A percentile compares a stretch with the other conserved stretches of the same genome.
phyloP scores from a whole-genome alignment of 2,113 vertebrate species.

The Eurypyga helias region DNA sequence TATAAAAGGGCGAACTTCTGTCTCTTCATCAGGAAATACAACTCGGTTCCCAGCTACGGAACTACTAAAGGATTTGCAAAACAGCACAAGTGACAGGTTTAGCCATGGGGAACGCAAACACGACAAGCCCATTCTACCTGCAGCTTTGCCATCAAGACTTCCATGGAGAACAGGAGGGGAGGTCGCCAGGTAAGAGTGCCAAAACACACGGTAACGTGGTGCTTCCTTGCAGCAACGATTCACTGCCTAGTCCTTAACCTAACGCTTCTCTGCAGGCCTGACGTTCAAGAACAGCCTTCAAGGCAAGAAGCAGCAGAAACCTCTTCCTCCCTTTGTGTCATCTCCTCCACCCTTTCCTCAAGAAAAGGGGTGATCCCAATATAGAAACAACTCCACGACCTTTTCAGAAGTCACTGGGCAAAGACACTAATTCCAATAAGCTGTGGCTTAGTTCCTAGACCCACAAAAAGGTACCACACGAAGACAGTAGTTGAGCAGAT shows the following conservation, averaged over 20 bases:
- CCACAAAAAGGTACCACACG: not conserved
- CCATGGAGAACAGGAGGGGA: not conserved
- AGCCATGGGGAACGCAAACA: not conserved
- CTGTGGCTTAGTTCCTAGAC: not conserved
- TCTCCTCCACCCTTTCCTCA: not conserved
- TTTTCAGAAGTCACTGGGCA: not conserved
- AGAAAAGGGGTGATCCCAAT: not conserved
- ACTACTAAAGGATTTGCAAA: not conserved
- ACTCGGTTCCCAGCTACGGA: not conserved
- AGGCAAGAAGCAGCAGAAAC: not conserved
- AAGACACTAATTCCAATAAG: not conserved
- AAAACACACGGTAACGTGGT: rapidly evolving
- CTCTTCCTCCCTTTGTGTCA: not conserved
- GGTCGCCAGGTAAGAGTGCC: not conserved
- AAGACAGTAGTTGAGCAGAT: not conserved
- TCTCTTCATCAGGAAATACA: not conserved
- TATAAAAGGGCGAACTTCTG: not conserved
- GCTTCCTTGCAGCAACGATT: not conserved
- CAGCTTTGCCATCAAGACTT: not conserved
- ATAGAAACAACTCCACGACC: not conserved
- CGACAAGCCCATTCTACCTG: not conserved
- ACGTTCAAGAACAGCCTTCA: not conserved
- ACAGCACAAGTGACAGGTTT: not conserved
- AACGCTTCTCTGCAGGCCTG: not conserved
- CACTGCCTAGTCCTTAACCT: not conserved